phyloP scores from a whole-genome alignment of 1,140 invertebrate genomes.

The Zaprionus gabonicus region DNA sequence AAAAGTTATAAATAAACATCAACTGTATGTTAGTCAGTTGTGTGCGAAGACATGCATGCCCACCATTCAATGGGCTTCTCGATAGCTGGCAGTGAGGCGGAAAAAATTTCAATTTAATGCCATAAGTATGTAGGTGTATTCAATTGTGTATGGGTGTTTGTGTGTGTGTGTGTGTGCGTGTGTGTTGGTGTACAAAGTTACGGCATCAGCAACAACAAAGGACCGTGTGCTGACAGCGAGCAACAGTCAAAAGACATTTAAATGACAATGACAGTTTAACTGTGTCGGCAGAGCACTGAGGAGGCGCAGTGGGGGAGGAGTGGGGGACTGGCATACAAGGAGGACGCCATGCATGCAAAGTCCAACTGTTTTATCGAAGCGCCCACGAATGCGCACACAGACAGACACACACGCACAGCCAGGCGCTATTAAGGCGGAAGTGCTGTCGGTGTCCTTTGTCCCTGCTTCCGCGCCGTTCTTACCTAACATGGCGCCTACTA shows the following conservation, averaged over 20 bases:
- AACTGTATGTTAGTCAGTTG: conserved; percentile 8
- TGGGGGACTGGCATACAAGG: conserved; percentile 10
- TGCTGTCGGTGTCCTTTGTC: conserved; percentile 38
- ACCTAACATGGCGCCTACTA: conserved; percentile 16
- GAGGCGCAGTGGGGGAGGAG: neutral
- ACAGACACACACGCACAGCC: conserved; percentile 23
- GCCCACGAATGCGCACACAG: conserved; percentile 17
- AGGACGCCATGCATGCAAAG: conserved; percentile 50
- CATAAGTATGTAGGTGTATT: conserved; percentile 7
- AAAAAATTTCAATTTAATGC: conserved; percentile 57
- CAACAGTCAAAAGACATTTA: conserved; percentile 81
- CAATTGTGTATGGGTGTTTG: neutral
- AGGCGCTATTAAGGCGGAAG: conserved; percentile 46
- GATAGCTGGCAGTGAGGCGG: conserved; percentile 29
- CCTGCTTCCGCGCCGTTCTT: conserved; percentile 16
- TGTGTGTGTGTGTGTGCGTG: conserved; percentile 10
- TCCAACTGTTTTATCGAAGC: conserved; percentile 75
- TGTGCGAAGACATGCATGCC: neutral
- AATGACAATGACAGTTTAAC: conserved; percentile 78
- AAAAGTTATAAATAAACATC: conserved; percentile 52
- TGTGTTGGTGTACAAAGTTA: conserved; percentile 31
- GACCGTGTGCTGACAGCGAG: conserved; percentile 33
- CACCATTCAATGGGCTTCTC: neutral
- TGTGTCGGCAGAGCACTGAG: conserved; percentile 48
- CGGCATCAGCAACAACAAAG: conserved; percentile 28